Base-by-base conservation (phyloP, 2,113 vertebrate species). In the Onychostoma macrolepis region DNA sequence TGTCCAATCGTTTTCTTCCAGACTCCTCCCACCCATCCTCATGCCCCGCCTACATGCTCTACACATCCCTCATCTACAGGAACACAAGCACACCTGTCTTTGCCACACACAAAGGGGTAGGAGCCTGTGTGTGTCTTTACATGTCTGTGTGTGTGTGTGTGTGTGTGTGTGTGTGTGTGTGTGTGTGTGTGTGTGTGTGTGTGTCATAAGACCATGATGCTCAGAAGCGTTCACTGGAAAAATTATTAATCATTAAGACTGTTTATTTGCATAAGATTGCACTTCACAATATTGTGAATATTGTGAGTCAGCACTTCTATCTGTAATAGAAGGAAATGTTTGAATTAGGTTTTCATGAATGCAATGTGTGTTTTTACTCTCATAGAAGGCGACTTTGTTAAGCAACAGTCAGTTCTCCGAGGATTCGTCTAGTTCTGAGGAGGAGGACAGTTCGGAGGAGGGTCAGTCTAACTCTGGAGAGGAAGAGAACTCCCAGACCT, bases 21-120 rank as follows among this genome's bases (percentile, higher is more conserved):
- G 97, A 95, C 93, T 92, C 94, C 38, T 90, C 92, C 83, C 93
- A 94, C 79, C 84, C 95, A 92, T 92, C 95, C 79, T 96, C 97
- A 50, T 96, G 94, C 87, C 95, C 97, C 12, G 90, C 96, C 85
- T 96, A 97, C 13, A 94, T 96, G 74, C 95, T 97, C 88, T 99
- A 98, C 91, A 97, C 97, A 1, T 97, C 97, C 84, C 95, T 99
- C 86, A 95, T 99, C 92, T 99, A 99, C 90, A 97, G 94, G 93
- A 98, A 97, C 89, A 94, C 97, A 94, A 99, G 96, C 2, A 94
- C 95, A 63, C 97, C 98, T 11, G 96, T 99, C 86, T 99, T 98
- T 87, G 97, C 96, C 8, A 97, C 96, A 76, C 92, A 98, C 89
- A 99, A 99, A 93, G 98, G 98, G 97, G 98, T 99, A 94, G 95